phyloP scores from a whole-genome alignment of 1,140 invertebrate genomes.

The Dendrolimus kikuchii region DNA sequence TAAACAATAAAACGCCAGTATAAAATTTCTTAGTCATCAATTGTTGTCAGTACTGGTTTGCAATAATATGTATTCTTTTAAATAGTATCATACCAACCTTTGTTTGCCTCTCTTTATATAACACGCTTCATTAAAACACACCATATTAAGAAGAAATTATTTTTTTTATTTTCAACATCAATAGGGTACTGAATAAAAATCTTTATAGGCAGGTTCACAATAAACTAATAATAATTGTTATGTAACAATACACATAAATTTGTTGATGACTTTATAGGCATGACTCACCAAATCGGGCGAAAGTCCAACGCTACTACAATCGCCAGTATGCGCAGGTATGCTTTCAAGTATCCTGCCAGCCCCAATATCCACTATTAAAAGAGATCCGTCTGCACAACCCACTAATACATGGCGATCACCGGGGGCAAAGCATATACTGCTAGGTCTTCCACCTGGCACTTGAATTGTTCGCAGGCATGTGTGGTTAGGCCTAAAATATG shows the following conservation, averaged over 20 bases:
- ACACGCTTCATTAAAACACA: too few species aligned
- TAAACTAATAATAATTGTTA: background rate
- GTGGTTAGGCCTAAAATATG: slow-evolving; percentile 76
- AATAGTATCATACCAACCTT: too few species aligned
- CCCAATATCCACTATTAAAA: slow-evolving; percentile 91
- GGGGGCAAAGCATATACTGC: slow-evolving; percentile 88
- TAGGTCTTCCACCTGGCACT: slow-evolving; percentile 79
- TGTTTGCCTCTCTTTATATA: too few species aligned
- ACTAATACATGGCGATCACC: slow-evolving; percentile 93
- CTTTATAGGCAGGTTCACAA: too few species aligned
- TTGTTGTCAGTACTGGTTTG: too few species aligned
- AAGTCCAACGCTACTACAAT: slow-evolving; percentile 86
- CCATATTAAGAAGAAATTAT: too few species aligned
- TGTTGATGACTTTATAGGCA: background rate
- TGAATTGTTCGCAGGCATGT: slow-evolving; percentile 87
- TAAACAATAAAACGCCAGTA: too few species aligned
- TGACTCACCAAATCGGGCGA: slow-evolving; percentile 79
- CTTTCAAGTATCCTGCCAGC: slow-evolving; percentile 84
- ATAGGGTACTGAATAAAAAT: too few species aligned
- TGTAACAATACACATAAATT: background rate
- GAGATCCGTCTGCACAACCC: slow-evolving; percentile 89
- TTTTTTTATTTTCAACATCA: too few species aligned
- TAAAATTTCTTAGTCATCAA: too few species aligned
- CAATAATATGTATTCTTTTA: too few species aligned
- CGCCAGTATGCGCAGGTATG: slow-evolving; percentile 84